A percentile compares a stretch with the other conserved stretches of the same genome.
Conservation (phyloP, 1,140 invertebrate species). For the Hermatobates lingyangjiaoensis region DNA sequence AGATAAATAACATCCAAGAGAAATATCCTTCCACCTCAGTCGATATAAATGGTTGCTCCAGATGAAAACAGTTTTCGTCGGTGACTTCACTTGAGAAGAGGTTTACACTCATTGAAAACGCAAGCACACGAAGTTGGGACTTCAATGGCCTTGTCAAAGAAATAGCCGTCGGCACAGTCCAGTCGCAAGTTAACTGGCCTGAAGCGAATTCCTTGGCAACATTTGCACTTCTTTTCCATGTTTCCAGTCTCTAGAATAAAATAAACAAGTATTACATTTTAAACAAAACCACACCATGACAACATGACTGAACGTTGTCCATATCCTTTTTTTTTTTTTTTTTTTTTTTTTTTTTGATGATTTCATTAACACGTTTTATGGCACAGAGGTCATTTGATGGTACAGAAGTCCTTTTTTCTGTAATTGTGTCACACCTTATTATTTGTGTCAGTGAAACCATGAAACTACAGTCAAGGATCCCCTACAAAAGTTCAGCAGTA, state of each 20-base stretch:
- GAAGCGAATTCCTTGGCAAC: constrained; percentile 33
- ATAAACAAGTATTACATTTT: constrained; percentile 9
- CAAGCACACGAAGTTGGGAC: constrained; percentile 34
- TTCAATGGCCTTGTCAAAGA: constrained; percentile 27
- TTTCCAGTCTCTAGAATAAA: constrained; percentile 26
- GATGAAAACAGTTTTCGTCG: no score
- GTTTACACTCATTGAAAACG: constrained; percentile 3
- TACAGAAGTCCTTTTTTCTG: not conserved
- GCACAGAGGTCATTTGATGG: not conserved
- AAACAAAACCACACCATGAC: not conserved
- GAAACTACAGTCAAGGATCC: no score
- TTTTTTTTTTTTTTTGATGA: not conserved
- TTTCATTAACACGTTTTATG: not conserved
- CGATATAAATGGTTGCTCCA: no score
- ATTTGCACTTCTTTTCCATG: constrained; percentile 34
- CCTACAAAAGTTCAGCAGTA: no score
- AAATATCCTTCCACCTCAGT: no score
- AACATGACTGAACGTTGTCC: not conserved
- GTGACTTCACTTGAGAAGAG: no score
- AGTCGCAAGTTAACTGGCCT: constrained; percentile 19
- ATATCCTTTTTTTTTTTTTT: not conserved
- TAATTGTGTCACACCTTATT: not conserved
- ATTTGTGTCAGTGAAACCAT: no score
- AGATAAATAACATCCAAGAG: no score
- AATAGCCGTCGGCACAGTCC: constrained; percentile 31